phyloP scores from a whole-genome alignment of 2,113 vertebrate genomes.

The Alligator mississippiensis region DNA sequence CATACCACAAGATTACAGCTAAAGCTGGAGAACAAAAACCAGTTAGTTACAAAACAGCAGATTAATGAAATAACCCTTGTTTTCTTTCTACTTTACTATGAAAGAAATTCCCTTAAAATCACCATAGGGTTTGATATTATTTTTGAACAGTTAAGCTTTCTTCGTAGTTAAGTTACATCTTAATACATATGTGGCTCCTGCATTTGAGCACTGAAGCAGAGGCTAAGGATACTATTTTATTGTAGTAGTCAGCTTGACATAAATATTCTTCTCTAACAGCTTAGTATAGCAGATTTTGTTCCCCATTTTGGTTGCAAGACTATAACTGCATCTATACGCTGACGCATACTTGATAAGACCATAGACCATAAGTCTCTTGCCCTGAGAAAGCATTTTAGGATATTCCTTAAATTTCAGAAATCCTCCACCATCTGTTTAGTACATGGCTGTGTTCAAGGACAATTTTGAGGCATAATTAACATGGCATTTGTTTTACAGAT shows the following conservation, averaged over 20 bases:
- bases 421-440: neutral
- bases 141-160: neutral
- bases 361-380: neutral
- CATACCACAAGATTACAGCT: neutral
- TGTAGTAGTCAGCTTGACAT: neutral
- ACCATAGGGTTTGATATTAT: neutral
- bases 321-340: neutral
- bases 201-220: neutral
- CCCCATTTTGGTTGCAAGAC: neutral
- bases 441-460: neutral
- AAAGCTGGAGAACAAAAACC: neutral
- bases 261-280: neutral
- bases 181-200: neutral
- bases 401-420: neutral
- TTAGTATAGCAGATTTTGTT: neutral
- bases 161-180: neutral
- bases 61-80: neutral
- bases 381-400: neutral
- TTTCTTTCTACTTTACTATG: neutral
- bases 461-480: neutral
- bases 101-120: neutral
- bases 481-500: neutral
- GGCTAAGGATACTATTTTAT: neutral
- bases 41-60: neutral
- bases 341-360: neutral